Percentiles rank a stretch among this genome's conserved stretches.
Conservation (phyloP, 2,888 invertebrate genomes). For the Epicampocera succincta region DNA sequence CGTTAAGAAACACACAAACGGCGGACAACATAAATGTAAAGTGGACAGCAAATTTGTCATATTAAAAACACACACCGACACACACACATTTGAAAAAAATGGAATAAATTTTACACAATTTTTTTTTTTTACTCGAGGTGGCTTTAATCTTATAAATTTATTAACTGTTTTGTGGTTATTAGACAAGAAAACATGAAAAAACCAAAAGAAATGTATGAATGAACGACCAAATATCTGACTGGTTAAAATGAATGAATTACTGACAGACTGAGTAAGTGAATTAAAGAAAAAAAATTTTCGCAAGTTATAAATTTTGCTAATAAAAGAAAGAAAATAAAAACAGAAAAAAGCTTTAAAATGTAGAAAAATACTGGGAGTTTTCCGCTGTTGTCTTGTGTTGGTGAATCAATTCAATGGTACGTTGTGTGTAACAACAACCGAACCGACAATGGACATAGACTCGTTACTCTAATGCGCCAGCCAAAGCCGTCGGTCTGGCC, state of each 20-base stretch:
- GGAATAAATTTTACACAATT: conserved; percentile 27
- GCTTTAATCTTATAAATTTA: conserved; percentile 44
- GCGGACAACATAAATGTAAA: conserved; percentile 31
- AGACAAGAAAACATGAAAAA: conserved; percentile 24
- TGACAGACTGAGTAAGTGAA: conserved; percentile 10
- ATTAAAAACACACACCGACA: conserved; percentile 15
- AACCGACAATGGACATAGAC: conserved; percentile 9
- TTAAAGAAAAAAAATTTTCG: not conserved
- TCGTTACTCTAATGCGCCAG: conserved; percentile 31
- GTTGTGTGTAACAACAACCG: conserved; percentile 28
- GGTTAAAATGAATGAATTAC: conserved; percentile 32
- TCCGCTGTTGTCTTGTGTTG: conserved; percentile 39
- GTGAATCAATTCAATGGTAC: conserved; percentile 46
- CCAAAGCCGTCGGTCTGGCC: conserved; percentile 4
- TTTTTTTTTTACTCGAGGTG: conserved; percentile 19
- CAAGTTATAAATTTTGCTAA: conserved; percentile 13
- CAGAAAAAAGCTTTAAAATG: not conserved
- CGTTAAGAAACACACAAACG: not conserved
- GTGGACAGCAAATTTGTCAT: conserved; percentile 62
- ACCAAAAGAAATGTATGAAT: conserved; percentile 19
- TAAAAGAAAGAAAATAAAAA: not conserved
- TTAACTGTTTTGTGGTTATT: conserved; percentile 53
- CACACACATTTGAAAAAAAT: conserved; percentile 29
- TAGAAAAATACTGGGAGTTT: conserved; percentile 22
- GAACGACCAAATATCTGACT: conserved; percentile 23